Evolutionary conservation across 1,140 invertebrate species (phyloP).

Genomic region (Philopotamus ludificatus): DNA sequence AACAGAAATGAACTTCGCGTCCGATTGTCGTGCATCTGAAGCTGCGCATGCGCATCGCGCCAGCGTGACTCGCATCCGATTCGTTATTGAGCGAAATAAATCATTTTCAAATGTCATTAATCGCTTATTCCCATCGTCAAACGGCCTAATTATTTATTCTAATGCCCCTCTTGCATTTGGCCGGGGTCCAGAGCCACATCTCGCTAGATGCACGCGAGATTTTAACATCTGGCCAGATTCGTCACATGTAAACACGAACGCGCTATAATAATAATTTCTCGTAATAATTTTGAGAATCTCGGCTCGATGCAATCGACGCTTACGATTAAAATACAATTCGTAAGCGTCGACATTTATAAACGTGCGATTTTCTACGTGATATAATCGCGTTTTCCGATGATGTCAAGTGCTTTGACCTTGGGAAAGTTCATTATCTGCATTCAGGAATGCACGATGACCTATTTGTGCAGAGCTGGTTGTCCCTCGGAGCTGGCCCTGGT

Average conservation of each 20-base stretch:
- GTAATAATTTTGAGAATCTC: too few relatives aligned
- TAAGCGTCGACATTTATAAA: too few relatives aligned
- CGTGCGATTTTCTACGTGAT: too few relatives aligned
- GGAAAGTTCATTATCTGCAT: slow-evolving; percentile 24
- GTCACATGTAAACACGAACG: too few relatives aligned
- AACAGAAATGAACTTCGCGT: slow-evolving; percentile 11
- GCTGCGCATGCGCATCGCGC: background rate
- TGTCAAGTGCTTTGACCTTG: slow-evolving; percentile 19
- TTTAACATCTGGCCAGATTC: too few relatives aligned
- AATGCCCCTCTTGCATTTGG: background rate
- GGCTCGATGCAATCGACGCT: too few relatives aligned
- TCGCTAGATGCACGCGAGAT: background rate
- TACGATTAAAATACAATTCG: too few relatives aligned
- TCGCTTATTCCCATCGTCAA: background rate
- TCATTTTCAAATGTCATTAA: background rate
- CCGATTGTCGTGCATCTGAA: too few relatives aligned
- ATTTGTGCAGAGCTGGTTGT: slow-evolving; percentile 13
- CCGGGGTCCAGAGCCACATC: background rate
- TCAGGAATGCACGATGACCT: slow-evolving; percentile 20
- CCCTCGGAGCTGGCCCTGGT: slow-evolving; percentile 8
- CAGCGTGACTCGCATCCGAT: background rate
- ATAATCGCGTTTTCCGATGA: too few relatives aligned
- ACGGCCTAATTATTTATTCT: background rate
- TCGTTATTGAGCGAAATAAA: background rate
- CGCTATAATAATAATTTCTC: too few relatives aligned